Conservation (phyloP, 2,113 vertebrate genomes). For the Caretta caretta region DNA sequence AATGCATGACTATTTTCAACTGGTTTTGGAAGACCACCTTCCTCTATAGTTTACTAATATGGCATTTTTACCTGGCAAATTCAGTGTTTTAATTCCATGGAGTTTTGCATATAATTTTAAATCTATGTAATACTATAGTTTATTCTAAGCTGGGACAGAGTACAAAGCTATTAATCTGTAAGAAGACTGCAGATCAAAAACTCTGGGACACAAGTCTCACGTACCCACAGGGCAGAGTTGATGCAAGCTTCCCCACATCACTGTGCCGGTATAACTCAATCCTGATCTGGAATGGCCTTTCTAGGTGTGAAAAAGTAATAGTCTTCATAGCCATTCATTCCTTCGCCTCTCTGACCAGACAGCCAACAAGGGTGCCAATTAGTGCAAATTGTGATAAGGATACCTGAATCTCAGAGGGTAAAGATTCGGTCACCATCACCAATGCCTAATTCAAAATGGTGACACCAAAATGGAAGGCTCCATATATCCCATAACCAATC, state of each 20-base stretch:
- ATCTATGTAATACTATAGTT: not conserved
- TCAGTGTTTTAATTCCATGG: not conserved
- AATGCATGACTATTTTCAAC: not conserved
- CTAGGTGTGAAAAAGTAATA: not conserved
- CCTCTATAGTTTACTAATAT: not conserved
- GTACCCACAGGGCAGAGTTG: not conserved
- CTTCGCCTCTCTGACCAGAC: not conserved
- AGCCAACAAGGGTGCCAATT: not conserved
- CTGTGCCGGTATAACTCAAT: not conserved
- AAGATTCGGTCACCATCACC: not conserved
- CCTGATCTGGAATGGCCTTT: not conserved
- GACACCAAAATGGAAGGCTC: not conserved
- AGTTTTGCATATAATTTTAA: not conserved
- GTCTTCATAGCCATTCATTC: not conserved
- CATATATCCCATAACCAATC: fast-evolving
- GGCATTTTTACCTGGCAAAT: not conserved
- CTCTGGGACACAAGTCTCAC: not conserved
- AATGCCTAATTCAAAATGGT: not conserved
- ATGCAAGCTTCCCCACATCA: not conserved
- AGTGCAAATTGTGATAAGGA: not conserved
- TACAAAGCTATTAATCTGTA: not conserved
- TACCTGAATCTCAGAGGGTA: not conserved
- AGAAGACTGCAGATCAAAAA: not conserved
- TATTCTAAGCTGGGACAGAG: not conserved
- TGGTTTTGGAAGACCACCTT: not conserved